A percentile compares a stretch with the other conserved stretches of the same genome.
Conservation (phyloP, 2,888 invertebrate genomes). For the Litoditis marina region DNA sequence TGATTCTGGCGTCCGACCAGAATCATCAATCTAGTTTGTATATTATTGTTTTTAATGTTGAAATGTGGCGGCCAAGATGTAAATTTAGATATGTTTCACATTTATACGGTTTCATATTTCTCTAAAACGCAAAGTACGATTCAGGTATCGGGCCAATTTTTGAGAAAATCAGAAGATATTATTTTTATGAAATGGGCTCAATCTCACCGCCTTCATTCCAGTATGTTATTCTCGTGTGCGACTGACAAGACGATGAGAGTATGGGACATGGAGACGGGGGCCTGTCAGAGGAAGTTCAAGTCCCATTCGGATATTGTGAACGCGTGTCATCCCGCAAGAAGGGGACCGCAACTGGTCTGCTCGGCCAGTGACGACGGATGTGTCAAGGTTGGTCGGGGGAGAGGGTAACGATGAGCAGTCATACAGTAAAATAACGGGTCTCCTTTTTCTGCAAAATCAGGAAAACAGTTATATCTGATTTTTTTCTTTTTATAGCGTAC, state of each 20-base stretch:
- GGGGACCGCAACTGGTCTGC: conserved; percentile 85
- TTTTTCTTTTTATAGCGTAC: too few relatives aligned
- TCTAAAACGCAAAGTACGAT: too few relatives aligned
- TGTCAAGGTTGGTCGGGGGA: conserved; percentile 70
- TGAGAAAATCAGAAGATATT: conserved; percentile 5
- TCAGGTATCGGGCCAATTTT: too few relatives aligned
- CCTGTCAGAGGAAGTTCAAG: conserved; percentile 74
- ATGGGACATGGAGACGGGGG: conserved; percentile 89
- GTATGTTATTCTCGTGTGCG: conserved; percentile 80
- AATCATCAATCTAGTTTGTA: too few relatives aligned
- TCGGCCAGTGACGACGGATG: conserved; percentile 93
- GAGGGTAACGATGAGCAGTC: too few relatives aligned
- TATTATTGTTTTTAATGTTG: too few relatives aligned
- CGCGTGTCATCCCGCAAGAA: conserved; percentile 69
- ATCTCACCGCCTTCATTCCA: conserved; percentile 53
- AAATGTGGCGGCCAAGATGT: too few relatives aligned
- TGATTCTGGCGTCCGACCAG: too few relatives aligned
- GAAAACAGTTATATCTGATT: too few relatives aligned
- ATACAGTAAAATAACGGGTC: neutral
- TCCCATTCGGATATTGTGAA: conserved; percentile 70
- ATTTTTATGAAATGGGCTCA: too few relatives aligned
- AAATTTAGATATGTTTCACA: too few relatives aligned
- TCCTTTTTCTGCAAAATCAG: neutral
- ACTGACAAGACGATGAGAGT: conserved; percentile 91
- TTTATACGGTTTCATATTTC: too few relatives aligned